Evolutionary conservation across 2,113 vertebrate species (phyloP).

Genomic region (Oncorhynchus clarkii): DNA sequence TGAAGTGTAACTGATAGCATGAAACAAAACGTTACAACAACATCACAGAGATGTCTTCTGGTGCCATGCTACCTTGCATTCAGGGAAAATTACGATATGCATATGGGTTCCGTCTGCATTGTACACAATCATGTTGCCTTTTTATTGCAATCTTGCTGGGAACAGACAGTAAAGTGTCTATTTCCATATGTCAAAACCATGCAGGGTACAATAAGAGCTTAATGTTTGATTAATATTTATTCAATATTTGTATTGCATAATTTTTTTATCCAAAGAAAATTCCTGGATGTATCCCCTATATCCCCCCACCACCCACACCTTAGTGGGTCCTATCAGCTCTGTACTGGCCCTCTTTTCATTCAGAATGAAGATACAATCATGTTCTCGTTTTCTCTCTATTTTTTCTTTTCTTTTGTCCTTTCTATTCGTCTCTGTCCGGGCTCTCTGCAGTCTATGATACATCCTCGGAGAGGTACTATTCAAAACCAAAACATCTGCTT

Average conservation of each 20-base stretch:
- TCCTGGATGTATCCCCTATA: too few relatives aligned
- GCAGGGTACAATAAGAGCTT: conserved; percentile 3
- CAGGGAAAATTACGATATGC: conserved; percentile 20
- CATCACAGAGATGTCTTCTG: conserved; percentile 39
- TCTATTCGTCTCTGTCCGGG: background rate
- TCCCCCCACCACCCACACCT: background rate
- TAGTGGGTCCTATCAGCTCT: background rate
- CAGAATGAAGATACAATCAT: conserved; percentile 8
- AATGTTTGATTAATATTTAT: background rate
- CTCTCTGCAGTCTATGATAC: conserved; percentile 17
- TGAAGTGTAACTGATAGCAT: conserved; percentile 50
- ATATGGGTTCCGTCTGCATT: conserved; percentile 12
- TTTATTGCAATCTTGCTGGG: conserved; percentile 21
- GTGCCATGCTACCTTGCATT: conserved; percentile 16
- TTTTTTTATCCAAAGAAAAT: background rate
- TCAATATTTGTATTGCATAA: background rate
- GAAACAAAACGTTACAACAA: conserved; percentile 36
- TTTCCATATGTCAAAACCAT: conserved; percentile 9
- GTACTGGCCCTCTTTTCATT: background rate
- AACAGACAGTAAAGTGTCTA: conserved; percentile 32
- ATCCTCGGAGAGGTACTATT: conserved; percentile 3
- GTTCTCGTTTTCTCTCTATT: background rate
- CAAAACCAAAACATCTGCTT: conserved; percentile 19
- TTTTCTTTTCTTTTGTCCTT: background rate
- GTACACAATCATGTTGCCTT: conserved; percentile 37